A percentile compares a stretch with the other conserved stretches of the same genome.
These are phyloP conservation scores for Anser brachyrhynchus DNA, from an alignment of 2,113 vertebrate genomes.

Conservation along the genomic window DNA sequence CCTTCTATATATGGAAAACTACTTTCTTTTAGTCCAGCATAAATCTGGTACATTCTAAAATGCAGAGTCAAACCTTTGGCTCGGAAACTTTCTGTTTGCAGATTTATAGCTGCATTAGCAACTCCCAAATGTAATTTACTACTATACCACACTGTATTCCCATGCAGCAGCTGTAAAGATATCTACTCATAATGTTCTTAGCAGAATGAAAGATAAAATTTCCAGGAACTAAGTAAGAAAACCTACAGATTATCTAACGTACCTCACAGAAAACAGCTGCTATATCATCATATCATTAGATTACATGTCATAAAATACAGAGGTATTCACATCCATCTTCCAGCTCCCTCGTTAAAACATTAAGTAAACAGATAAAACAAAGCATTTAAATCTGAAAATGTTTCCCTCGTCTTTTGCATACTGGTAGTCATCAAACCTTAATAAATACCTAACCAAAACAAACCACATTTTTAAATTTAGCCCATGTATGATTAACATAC, in stretches of 20 bases:
- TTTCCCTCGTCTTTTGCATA: background rate
- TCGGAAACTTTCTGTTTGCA: background rate
- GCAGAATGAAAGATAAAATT: background rate
- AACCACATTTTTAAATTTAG: background rate
- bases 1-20: background rate
- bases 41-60: background rate
- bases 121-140: conserved; percentile 19
- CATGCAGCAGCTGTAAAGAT: background rate
- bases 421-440: background rate
- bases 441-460: background rate
- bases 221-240: conserved; percentile 30
- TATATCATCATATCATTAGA: background rate
- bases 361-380: background rate
- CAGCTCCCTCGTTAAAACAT: background rate
- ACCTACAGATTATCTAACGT: background rate
- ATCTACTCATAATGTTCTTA: background rate
- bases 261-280: conserved; percentile 1
- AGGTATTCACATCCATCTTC: background rate
- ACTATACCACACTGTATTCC: background rate
- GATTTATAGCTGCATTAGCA: conserved; percentile 13
- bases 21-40: background rate
- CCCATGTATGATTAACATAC: background rate
- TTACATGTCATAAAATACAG: background rate
- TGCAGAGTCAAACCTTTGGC: background rate
- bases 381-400: background rate